These are phyloP conservation scores for Gallinago undulata DNA, from an alignment of 2,113 vertebrate species.

Conservation along the genomic window DNA sequence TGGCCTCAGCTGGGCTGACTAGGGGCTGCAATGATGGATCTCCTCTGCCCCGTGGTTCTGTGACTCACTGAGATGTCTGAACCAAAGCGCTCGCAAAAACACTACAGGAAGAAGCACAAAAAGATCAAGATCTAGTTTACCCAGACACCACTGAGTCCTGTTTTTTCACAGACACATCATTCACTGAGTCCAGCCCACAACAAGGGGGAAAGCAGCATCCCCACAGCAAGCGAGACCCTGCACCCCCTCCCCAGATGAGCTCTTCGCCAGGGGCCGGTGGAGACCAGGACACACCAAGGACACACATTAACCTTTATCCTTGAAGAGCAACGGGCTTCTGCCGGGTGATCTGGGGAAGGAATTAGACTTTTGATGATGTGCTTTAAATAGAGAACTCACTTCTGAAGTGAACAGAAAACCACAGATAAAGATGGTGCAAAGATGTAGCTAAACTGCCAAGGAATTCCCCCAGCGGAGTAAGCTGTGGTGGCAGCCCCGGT, in stretches of 20 bases:
- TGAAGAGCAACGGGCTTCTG: background rate
- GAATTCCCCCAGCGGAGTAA: background rate
- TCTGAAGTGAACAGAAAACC: slow-evolving; percentile 25
- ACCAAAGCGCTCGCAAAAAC: background rate
- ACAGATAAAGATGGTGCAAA: background rate
- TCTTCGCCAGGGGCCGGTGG: background rate
- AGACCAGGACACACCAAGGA: background rate
- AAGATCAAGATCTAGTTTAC: background rate
- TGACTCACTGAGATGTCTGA: background rate
- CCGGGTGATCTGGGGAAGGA: background rate
- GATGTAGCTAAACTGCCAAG: background rate
- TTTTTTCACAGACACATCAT: rapidly evolving
- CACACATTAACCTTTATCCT: background rate
- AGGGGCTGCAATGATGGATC: background rate
- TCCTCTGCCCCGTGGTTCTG: background rate
- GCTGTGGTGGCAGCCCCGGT: background rate
- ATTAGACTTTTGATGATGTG: background rate
- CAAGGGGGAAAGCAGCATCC: background rate
- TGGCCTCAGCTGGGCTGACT: rapidly evolving
- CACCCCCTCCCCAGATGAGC: background rate
- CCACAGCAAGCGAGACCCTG: rapidly evolving
- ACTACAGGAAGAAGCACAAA: background rate
- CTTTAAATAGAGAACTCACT: background rate
- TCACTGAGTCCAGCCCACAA: background rate
- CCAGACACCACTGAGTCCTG: background rate